Conservation (phyloP, 2,113 vertebrate genomes). For the Odocoileus hemionus region DNA sequence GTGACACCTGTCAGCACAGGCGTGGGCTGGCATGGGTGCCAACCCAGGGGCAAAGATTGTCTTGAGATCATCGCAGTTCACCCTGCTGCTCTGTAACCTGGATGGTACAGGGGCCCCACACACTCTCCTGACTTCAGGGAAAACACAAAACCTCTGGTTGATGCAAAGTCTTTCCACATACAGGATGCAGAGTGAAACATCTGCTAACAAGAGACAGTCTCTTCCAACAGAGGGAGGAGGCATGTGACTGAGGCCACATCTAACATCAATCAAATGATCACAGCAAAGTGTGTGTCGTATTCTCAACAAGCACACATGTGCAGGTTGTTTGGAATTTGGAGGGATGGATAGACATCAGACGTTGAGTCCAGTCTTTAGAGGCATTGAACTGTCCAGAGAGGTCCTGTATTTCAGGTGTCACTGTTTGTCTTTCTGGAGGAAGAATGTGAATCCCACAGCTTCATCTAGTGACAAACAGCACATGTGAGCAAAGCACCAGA, state of each 20-base stretch:
- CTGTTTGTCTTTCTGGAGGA: not conserved
- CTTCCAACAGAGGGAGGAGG: slow-evolving; percentile 23
- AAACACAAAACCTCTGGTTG: not conserved
- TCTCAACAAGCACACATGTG: slow-evolving; percentile 34
- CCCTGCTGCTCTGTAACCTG: not conserved
- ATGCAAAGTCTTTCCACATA: not conserved
- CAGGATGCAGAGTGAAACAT: not conserved
- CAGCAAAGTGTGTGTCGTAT: slow-evolving; percentile 52
- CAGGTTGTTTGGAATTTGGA: slow-evolving; percentile 57
- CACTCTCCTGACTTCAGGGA: not conserved
- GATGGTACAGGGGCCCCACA: not conserved
- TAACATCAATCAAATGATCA: slow-evolving; percentile 60
- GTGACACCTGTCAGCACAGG: not conserved
- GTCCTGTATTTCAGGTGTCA: slow-evolving; percentile 51
- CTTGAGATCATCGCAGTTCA: not conserved
- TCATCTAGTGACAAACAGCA: not conserved
- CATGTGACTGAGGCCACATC: not conserved
- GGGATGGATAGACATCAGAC: slow-evolving; percentile 60
- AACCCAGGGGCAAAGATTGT: not conserved
- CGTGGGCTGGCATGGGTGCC: not conserved
- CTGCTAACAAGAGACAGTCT: slow-evolving; percentile 28
- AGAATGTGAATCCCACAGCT: not conserved
- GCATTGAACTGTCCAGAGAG: slow-evolving; percentile 7
- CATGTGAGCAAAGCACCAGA: not conserved
- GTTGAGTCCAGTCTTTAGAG: slow-evolving; percentile 24